Evolutionary conservation across 2,797 vertebrate species (phyloP), one percentile per base, ranked within the genome.

Genomic region (Halcyon smyrnensis): DNA sequence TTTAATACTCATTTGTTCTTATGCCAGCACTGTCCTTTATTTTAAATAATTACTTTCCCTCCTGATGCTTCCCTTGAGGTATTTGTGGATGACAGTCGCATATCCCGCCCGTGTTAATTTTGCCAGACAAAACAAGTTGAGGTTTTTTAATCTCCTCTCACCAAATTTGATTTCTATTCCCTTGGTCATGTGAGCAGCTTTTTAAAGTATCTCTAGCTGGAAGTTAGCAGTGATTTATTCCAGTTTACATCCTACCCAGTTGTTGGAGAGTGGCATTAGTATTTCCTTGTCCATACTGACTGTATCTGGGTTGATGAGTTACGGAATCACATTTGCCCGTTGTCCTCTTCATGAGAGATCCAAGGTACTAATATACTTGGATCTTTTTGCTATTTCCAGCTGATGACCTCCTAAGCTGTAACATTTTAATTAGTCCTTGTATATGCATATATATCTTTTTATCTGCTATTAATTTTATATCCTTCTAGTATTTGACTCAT

Each of bases 161-260:
- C 51, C 27, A 81, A 85, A 88, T 69, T 64, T 82, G 15, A 46
- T 60, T 84, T 76, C 59, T 84, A 14, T 80, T 84, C 64, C 53
- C 25, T 81, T n/a, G 13, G 18, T 56, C 30, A 12, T 9, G 8
- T 36, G 30, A 65, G 51, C 50, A 77, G 24, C 20, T 59, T 64
- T 56, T 75, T 71, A 23, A 71, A 37, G 21, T 4, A 7, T 74
- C 27, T 69, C 13, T 81, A 77, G 11, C 14, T 63, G 74, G 11
- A 80, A 84, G 24, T 63, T 62, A 57, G 27, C 32, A 63, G 18
- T 39, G 54, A 43, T 37, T 56, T 77, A 53, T 63, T 73, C 32
- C 54, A 28, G 17, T 1, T 69, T 62, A 46, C 0, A 0, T 53
- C 39, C 34, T 63, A 30, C 34, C 11, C 0, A 5, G 3, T 18